These are phyloP conservation scores for Falco naumanni DNA, from an alignment of 2,797 vertebrate genomes.

Conservation along the genomic window DNA sequence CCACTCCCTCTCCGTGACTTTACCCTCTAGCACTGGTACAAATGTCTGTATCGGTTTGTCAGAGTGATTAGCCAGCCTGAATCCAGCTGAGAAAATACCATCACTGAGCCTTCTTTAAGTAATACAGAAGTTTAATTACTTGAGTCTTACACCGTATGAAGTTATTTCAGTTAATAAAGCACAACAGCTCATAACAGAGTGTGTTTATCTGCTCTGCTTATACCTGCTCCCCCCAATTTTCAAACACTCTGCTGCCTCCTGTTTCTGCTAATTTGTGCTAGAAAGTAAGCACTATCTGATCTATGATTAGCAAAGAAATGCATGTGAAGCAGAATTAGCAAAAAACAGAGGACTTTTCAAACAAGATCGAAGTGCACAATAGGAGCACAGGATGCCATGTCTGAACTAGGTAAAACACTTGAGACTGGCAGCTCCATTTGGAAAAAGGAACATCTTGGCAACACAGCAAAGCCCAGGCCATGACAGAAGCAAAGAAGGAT, in stretches of 20 bases:
- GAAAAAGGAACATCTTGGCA: background rate
- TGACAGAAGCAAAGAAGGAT: background rate
- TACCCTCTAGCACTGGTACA: background rate
- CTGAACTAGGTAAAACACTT: background rate
- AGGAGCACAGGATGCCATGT: background rate
- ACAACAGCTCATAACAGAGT: background rate
- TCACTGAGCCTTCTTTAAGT: background rate
- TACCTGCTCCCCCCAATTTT: background rate
- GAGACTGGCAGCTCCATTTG: background rate
- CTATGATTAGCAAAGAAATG: background rate
- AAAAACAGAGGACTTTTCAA: background rate
- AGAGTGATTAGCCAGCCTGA: background rate
- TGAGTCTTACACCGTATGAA: background rate
- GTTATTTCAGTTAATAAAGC: conserved; percentile 23
- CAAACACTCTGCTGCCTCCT: background rate
- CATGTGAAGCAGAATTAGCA: background rate
- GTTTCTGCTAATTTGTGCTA: background rate
- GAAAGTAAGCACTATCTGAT: background rate
- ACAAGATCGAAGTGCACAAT: background rate
- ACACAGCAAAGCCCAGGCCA: background rate
- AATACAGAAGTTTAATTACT: background rate
- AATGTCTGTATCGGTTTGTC: background rate
- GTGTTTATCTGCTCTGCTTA: background rate
- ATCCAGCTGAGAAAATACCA: background rate
- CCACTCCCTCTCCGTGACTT: accelerated